Conservation (phyloP, 2,113 vertebrate species). For the Forbesichthys papilliferus region DNA sequence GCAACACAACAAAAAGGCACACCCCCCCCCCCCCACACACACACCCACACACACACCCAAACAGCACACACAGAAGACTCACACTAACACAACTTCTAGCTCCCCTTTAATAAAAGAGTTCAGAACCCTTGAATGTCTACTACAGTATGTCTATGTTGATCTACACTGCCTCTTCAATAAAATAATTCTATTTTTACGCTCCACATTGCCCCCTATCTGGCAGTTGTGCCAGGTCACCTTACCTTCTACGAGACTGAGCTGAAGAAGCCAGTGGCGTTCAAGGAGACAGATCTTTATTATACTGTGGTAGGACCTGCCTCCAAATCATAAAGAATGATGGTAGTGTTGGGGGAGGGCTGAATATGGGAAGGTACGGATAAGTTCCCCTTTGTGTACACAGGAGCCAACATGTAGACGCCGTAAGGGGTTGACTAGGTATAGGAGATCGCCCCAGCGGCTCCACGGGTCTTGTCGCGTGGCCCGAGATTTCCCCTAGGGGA, state of each 20-base stretch:
- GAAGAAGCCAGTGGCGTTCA: conserved; percentile 16
- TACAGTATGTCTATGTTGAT: not conserved
- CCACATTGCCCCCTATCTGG: conserved; percentile 21
- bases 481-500: conserved; percentile 53
- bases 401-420: conserved; percentile 88
- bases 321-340: conserved; percentile 75
- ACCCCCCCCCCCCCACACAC: no score
- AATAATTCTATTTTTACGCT: conserved; percentile 7
- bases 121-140: conserved; percentile 5
- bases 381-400: conserved; percentile 88
- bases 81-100: no score
- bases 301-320: conserved; percentile 74
- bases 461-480: conserved; percentile 74
- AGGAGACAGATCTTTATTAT: conserved; percentile 80
- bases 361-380: conserved; percentile 75
- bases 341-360: conserved; percentile 20
- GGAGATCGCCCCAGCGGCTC: conserved; percentile 83
- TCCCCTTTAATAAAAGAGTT: not conserved
- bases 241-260: conserved; percentile 26
- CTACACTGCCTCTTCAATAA: not conserved
- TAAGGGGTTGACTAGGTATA: conserved; percentile 71
- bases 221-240: conserved; percentile 29
- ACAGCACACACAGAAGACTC: no score
- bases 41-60: no score
- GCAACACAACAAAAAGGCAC: no score